Conservation (phyloP, 2,888 invertebrate genomes). For the Sialis lutaria region DNA sequence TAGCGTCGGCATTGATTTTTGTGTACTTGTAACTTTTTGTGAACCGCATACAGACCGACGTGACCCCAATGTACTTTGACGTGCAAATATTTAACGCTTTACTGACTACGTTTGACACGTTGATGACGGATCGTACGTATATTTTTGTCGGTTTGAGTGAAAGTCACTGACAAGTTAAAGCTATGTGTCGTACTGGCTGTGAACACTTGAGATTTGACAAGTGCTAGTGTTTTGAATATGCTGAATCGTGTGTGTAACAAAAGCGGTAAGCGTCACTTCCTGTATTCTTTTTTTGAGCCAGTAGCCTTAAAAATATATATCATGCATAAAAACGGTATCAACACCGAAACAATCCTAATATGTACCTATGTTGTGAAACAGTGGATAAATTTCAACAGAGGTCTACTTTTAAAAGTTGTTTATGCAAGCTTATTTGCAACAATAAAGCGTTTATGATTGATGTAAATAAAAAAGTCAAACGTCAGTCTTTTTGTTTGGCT, state of each 20-base stretch:
- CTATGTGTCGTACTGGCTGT: background rate
- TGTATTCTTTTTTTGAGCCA: background rate
- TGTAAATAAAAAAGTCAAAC: too few relatives aligned
- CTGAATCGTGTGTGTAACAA: background rate
- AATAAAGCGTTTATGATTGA: too few relatives aligned
- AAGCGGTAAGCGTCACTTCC: background rate
- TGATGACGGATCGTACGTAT: background rate
- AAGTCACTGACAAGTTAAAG: background rate
- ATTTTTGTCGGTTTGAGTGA: background rate
- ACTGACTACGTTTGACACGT: background rate
- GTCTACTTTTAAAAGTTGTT: too few relatives aligned
- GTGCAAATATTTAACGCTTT: conserved; percentile 3
- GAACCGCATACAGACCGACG: conserved; percentile 12
- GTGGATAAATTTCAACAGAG: too few relatives aligned
- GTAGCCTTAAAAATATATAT: background rate
- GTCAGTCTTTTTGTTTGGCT: too few relatives aligned
- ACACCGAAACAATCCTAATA: too few relatives aligned
- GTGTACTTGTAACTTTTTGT: too few relatives aligned
- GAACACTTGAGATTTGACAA: background rate
- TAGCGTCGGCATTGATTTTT: too few relatives aligned
- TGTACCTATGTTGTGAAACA: too few relatives aligned
- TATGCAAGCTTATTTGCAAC: too few relatives aligned
- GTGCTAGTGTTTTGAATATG: background rate
- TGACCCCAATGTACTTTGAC: conserved; percentile 17
- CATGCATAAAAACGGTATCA: background rate